These are phyloP conservation scores for Vombatus ursinus DNA, from an alignment of 2,113 vertebrate species.

Conservation along the genomic window DNA sequence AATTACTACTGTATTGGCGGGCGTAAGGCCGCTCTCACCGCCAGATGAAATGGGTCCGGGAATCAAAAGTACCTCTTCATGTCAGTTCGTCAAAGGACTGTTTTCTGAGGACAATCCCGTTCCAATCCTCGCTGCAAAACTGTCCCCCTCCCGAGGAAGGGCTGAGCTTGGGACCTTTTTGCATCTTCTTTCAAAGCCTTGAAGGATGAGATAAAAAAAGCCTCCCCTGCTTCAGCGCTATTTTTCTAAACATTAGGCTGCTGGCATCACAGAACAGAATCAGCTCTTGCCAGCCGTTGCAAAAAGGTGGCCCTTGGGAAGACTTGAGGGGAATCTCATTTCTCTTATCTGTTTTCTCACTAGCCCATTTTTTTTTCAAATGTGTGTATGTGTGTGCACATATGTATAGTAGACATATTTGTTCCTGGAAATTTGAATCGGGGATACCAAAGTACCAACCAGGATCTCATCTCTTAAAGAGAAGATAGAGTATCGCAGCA, in stretches of 20 bases:
- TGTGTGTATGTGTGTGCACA: too few species aligned
- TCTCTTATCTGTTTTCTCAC: background rate
- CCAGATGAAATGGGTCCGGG: slow-evolving; percentile 60
- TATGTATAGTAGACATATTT: background rate
- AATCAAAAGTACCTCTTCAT: slow-evolving; percentile 69
- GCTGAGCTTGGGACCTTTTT: slow-evolving; percentile 27
- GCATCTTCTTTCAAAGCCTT: slow-evolving; percentile 32
- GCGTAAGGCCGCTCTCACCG: slow-evolving; percentile 55
- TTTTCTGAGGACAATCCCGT: slow-evolving; percentile 59
- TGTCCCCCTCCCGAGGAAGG: slow-evolving; percentile 8
- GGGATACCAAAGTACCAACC: too few species aligned
- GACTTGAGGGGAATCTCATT: background rate
- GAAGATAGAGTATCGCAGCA: background rate
- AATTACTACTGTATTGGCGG: slow-evolving; percentile 71
- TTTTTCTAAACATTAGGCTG: background rate
- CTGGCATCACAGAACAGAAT: background rate
- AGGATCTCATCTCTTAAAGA: background rate
- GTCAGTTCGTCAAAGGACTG: slow-evolving; percentile 66
- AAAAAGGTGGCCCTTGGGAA: background rate
- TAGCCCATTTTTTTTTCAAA: background rate
- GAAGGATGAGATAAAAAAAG: background rate
- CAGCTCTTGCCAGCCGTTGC: background rate
- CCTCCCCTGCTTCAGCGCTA: background rate
- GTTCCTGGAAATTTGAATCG: background rate
- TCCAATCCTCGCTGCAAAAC: slow-evolving; percentile 55